phyloP scores from a whole-genome alignment of 2,888 invertebrate genomes.

The Cheilosia grossa region DNA sequence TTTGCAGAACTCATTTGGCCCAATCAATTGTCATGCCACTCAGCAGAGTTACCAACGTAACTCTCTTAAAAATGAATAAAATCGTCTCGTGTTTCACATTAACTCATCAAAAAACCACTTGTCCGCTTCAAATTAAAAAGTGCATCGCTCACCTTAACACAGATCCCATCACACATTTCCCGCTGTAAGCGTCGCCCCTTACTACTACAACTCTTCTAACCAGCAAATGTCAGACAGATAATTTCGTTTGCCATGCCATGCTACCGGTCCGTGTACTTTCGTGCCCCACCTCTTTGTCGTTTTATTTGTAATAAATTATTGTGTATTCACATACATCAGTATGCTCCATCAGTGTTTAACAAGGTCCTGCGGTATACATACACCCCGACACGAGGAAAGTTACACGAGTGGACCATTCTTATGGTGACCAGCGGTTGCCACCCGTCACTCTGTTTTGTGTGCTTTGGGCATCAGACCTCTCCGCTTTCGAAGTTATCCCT shows the following conservation, averaged over 20 bases:
- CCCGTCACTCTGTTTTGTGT: neutral
- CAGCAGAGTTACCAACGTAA: no score
- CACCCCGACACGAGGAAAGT: neutral
- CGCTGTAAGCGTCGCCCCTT: neutral
- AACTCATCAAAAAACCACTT: no score
- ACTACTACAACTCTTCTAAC: slow-evolving; percentile 3
- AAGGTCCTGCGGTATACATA: neutral
- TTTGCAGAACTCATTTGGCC: no score
- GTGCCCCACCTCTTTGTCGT: neutral
- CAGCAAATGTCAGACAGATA: slow-evolving; percentile 17
- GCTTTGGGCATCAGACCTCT: neutral
- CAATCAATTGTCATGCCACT: no score
- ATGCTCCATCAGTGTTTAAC: neutral
- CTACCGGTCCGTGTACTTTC: neutral
- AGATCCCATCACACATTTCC: neutral
- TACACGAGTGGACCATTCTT: neutral
- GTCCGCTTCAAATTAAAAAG: no score
- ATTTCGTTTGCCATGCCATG: slow-evolving; percentile 33
- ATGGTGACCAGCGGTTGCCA: neutral
- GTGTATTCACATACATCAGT: neutral
- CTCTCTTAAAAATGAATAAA: no score
- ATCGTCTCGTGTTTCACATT: no score
- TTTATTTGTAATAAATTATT: slow-evolving; percentile 11
- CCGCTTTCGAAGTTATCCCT: neutral
- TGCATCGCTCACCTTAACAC: neutral